Evolutionary conservation across 2,113 vertebrate species (phyloP).

Genomic region (Prunella fulvescens): DNA sequence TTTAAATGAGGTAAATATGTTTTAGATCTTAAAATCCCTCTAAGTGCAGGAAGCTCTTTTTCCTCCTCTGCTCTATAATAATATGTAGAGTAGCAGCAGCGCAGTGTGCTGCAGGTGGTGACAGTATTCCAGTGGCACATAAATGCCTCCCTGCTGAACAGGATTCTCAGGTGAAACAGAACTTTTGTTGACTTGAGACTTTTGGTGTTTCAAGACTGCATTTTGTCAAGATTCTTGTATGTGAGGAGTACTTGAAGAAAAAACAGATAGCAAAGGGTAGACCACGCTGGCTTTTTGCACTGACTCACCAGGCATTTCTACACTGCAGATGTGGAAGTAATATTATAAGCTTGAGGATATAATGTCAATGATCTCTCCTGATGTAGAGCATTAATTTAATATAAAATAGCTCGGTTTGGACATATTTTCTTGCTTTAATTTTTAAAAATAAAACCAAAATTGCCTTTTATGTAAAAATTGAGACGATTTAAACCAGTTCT

Average conservation of each 20-base stretch:
- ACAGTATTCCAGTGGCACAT: background rate
- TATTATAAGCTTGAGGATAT: background rate
- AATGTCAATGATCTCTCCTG: background rate
- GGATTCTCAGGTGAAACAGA: background rate
- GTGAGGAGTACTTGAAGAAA: background rate
- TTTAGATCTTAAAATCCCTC: background rate
- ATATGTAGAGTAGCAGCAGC: background rate
- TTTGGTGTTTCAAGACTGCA: background rate
- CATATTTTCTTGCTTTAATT: background rate
- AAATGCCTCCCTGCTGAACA: background rate
- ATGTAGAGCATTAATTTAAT: background rate
- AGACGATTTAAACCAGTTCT: background rate
- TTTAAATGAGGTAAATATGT: background rate
- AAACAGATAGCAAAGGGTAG: background rate
- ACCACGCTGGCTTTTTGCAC: background rate
- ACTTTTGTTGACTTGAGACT: background rate
- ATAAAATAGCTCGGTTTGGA: background rate
- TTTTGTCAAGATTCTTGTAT: background rate
- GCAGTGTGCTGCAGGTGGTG: background rate
- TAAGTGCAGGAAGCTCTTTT: background rate
- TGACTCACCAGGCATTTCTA: background rate
- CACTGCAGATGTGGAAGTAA: background rate
- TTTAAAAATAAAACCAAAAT: background rate
- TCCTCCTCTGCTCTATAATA: background rate
- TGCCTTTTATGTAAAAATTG: background rate